Percentiles rank a stretch among this genome's conserved stretches.
These are phyloP conservation scores for Slavum lentiscoides DNA, from an alignment of 2,888 invertebrate species.

Conservation along the genomic window DNA sequence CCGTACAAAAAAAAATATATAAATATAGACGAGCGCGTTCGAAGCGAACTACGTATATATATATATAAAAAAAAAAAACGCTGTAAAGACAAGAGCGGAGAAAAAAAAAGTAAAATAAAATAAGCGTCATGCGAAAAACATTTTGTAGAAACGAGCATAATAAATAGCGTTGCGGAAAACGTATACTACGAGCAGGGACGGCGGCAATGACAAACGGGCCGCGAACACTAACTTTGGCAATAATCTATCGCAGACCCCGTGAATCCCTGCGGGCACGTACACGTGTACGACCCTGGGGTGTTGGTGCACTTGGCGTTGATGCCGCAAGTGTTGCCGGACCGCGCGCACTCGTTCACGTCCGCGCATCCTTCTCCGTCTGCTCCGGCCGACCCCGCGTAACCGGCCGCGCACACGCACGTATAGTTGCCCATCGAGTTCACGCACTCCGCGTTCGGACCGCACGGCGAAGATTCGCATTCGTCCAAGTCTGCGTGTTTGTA, in stretches of 20 bases:
- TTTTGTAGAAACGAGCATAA: too few relatives aligned
- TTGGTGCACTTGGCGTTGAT: slow-evolving; percentile 80
- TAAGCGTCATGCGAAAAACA: slow-evolving; percentile 17
- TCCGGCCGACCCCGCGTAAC: slow-evolving; percentile 66
- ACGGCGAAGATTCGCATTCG: slow-evolving; percentile 71
- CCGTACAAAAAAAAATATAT: background rate
- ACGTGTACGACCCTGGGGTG: slow-evolving; percentile 77
- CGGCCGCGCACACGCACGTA: slow-evolving; percentile 73
- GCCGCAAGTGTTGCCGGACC: slow-evolving; percentile 68
- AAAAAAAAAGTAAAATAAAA: background rate
- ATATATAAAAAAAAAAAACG: background rate
- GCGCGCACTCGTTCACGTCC: slow-evolving; percentile 76
- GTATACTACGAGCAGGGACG: background rate
- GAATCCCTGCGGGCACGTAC: slow-evolving; percentile 76
- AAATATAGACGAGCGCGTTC: background rate
- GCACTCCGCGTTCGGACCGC: slow-evolving; percentile 73
- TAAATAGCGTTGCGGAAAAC: too few relatives aligned
- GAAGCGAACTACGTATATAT: background rate
- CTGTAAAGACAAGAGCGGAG: slow-evolving; percentile 12
- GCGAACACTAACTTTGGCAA: slow-evolving; percentile 74
- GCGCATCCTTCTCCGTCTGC: slow-evolving; percentile 66
- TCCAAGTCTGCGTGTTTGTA: slow-evolving; percentile 68
- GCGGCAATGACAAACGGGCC: background rate
- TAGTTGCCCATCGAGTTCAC: slow-evolving; percentile 76
- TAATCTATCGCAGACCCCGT: slow-evolving; percentile 73